Evolutionary conservation across 1,140 invertebrate genomes (phyloP), one percentile per base, ranked within the genome.

Genomic region (Lasaia peninsularis): DNA sequence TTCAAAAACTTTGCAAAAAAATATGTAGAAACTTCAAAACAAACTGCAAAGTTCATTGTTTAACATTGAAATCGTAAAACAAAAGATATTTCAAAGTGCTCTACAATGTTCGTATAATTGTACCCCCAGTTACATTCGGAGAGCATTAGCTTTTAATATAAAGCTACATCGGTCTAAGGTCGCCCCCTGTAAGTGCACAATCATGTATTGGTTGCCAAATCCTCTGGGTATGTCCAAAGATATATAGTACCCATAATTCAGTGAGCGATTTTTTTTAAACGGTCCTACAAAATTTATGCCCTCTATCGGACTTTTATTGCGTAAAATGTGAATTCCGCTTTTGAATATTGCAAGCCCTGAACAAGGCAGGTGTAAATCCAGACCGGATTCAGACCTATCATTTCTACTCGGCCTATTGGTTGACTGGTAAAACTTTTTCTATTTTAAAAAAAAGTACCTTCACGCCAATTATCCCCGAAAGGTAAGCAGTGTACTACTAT

Each of bases 181-280:
- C 52, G 53, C 62, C 62, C 49, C 53, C 51, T 60, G 62, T 81
- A 82, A 85, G 81, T 85, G 81, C 81, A 85, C 71, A 82, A 73
- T 80, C 81, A 66, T 85, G 81, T 85, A 80, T 80, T 69, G 75
- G 75, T 80, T 82, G 76, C 81, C 76, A 85, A 85, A 82, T 78
- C 79, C 81, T 79, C 64, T 12, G 73, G 76, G 78, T 70, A 74
- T 60, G 65, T 61, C 51, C 71, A 62, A 50, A 52, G 62, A 73
- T 68, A 69, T 67, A 68, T 65, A 57, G 71, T 66, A 65, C 67
- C 63, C 67, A 73, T 81, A 73, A 80, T 80, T 75, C 74, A 72
- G 65, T 74, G 58, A 67, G 62, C 62, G 68, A 72, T 78, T 81
- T 78, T 72, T n/a, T 82, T 80, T 75, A 69, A 67, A 63, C 51